Evolutionary conservation across 2,888 invertebrate species (phyloP), one percentile per base, ranked within the genome.

Genomic region (Orthosia gothica): DNA sequence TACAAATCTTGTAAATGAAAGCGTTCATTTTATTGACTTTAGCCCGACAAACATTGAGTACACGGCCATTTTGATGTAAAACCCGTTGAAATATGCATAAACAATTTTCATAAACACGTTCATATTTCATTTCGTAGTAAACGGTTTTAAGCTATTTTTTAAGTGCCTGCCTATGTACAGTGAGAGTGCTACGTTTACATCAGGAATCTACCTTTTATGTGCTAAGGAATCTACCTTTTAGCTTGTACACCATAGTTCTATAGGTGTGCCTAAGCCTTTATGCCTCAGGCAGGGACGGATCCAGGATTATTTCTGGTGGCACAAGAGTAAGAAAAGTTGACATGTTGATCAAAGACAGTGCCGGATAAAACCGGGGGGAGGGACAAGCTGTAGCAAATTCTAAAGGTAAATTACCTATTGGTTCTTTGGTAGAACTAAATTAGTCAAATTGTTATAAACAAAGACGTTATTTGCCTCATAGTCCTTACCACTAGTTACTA

Each of bases 1-100:
- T 91, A 94, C 94, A 95, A 96, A 96, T 96, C 94, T 95, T 95
- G 95, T 96, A 96, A 96, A 96, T 96, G 95, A 95, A 94, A 94
- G 94, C 94, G 93, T 94, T 95, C 95, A 92, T 94, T 95, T 95
- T 94, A 96, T 96, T 94, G 95, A 93, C 95, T 94, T 92, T 93
- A 91, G 90, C 91, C 87, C 79, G 82, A 86, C 87, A 84, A 89
- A 91, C 89, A 92, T 91, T 91, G 88, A 88, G 87, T 85, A 82
- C 66, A 82, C 84, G 81, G 83, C 80, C 82, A 86, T 89, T 88
- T 84, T 82, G 81, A 79, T 82, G 75, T 79, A 77, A 87, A 82
- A 66, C 74, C 66, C 76, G 72, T 70, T 76, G 65, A 80, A 83
- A 84, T 82, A 85, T 86, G 78, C 82, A 81, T 70, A 82, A 84